phyloP scores from a whole-genome alignment of 2,888 invertebrate genomes.

The Hirtodrosophila alboralis region DNA sequence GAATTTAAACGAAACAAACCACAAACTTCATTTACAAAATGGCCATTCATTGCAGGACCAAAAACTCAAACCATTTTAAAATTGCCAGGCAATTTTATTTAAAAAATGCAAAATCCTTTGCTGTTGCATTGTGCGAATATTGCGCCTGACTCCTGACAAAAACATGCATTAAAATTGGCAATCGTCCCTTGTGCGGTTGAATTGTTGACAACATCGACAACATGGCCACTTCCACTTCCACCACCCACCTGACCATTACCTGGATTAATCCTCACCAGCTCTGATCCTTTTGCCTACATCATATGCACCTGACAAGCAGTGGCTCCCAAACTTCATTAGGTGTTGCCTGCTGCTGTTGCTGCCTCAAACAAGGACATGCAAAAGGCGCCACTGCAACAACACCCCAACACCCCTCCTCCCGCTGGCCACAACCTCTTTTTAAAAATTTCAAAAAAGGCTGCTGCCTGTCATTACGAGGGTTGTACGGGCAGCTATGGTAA shows the following conservation, averaged over 20 bases:
- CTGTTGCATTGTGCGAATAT: slow-evolving; percentile 35
- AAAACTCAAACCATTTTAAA: slow-evolving; percentile 6
- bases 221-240: slow-evolving; percentile 43
- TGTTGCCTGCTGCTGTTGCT: slow-evolving; percentile 28
- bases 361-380: slow-evolving; percentile 37
- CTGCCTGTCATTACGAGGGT: slow-evolving; percentile 31
- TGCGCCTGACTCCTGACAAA: slow-evolving; percentile 48
- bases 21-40: slow-evolving; percentile 59
- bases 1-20: slow-evolving; percentile 45
- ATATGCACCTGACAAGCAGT: slow-evolving; percentile 34
- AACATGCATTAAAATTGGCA: slow-evolving; percentile 70
- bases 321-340: slow-evolving; percentile 49
- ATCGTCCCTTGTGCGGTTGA: slow-evolving; percentile 72
- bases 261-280: too few species aligned
- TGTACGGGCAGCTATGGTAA: slow-evolving; percentile 16
- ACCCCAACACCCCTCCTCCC: too few species aligned
- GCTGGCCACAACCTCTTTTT: too few species aligned
- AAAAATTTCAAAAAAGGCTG: slow-evolving; percentile 37
- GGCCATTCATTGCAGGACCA: slow-evolving; percentile 39
- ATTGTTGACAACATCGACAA: slow-evolving; percentile 63
- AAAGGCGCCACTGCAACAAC: slow-evolving; percentile 9
- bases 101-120: slow-evolving; percentile 62
- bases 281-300: not conserved
- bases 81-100: slow-evolving; percentile 54
- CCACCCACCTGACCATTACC: too few species aligned